Conservation (phyloP, 2,797 vertebrate species). For the Catamblyrhynchus diadema region DNA sequence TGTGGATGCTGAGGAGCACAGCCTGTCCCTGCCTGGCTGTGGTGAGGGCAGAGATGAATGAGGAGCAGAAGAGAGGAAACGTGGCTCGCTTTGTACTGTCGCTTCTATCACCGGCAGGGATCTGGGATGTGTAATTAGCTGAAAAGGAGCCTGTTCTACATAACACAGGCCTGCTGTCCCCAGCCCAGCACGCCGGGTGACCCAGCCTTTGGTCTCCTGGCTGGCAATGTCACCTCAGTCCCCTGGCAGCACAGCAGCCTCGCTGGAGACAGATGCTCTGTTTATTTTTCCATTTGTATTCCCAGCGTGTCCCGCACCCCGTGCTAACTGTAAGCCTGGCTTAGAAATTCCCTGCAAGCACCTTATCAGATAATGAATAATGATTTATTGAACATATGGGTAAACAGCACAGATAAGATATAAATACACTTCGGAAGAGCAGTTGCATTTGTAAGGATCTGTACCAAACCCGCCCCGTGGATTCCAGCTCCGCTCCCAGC, state of each 20-base stretch:
- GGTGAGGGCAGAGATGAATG: neutral
- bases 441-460: constrained; percentile 3
- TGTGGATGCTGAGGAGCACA: neutral
- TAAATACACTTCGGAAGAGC: constrained; percentile 36
- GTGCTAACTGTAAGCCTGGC: constrained; percentile 36
- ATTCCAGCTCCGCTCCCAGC: neutral
- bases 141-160: constrained; percentile 21
- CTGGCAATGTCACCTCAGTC: neutral
- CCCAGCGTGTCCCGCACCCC: constrained; percentile 1
- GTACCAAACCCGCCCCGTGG: neutral
- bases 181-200: neutral
- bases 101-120: neutral
- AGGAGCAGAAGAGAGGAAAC: neutral
- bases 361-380: constrained; percentile 72
- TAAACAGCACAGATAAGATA: constrained; percentile 67
- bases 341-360: constrained; percentile 47
- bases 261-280: constrained; percentile 22
- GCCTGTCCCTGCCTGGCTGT: neutral
- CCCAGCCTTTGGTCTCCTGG: constrained; percentile 8
- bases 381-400: constrained; percentile 71
- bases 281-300: constrained; percentile 59
- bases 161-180: constrained; percentile 3
- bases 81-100: neutral
- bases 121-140: neutral
- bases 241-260: neutral